These are phyloP conservation scores for Ariopsis seemanni DNA, from an alignment of 2,113 vertebrate species.

Conservation along the genomic window DNA sequence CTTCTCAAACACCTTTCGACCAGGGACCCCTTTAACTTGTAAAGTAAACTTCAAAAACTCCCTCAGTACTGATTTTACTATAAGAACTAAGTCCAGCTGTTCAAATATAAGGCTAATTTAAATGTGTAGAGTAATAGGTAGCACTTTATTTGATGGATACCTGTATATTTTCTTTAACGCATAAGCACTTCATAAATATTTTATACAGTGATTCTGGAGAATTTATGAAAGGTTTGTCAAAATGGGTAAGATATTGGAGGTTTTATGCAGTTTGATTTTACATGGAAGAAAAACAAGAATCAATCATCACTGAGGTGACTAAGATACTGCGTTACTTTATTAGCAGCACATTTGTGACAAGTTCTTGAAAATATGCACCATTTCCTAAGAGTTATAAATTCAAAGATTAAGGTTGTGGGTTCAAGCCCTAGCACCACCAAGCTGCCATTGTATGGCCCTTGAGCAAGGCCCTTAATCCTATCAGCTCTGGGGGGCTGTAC, in stretches of 20 bases:
- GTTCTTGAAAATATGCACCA: not conserved
- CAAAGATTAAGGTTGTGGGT: not conserved
- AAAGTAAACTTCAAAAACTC: not conserved
- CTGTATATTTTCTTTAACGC: not conserved
- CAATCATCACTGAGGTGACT: not conserved
- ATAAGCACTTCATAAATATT: not conserved
- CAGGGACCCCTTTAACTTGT: not conserved
- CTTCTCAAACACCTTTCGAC: not conserved
- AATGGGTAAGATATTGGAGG: not conserved
- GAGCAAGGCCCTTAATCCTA: too few species aligned
- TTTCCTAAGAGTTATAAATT: not conserved
- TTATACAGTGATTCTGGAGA: not conserved
- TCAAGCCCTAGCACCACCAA: too few species aligned
- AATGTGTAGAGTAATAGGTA: not conserved
- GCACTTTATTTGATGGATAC: not conserved
- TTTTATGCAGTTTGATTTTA: not conserved
- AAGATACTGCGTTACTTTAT: not conserved
- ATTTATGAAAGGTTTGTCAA: not conserved
- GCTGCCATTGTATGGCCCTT: too few species aligned
- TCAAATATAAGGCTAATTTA: not conserved
- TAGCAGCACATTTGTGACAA: not conserved
- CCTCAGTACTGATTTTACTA: not conserved
- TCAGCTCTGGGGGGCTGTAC: too few species aligned
- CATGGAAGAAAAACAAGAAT: not conserved
- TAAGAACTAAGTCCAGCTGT: not conserved